Conservation (phyloP, 2,113 vertebrate genomes). For the Carassius auratus region DNA sequence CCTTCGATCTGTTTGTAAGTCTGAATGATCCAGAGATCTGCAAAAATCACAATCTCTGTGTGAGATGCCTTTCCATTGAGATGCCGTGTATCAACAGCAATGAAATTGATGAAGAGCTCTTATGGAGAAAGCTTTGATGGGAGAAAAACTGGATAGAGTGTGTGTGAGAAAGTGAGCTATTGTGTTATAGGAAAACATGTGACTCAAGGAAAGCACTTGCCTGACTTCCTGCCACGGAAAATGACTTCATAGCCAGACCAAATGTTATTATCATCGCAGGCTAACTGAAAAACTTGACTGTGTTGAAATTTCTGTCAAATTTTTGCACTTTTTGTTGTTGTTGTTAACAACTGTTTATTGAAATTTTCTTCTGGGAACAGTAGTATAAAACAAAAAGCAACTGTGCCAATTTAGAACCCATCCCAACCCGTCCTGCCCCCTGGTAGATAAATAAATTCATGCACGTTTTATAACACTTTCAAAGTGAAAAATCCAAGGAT, state of each 20-base stretch:
- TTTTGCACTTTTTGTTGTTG: background rate
- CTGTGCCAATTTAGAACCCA: too few species aligned
- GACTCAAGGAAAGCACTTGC: background rate
- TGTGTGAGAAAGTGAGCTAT: constrained; percentile 37
- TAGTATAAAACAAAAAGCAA: too few species aligned
- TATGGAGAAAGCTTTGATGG: constrained; percentile 24
- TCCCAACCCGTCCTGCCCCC: too few species aligned
- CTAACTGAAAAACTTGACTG: background rate
- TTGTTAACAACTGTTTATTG: too few species aligned
- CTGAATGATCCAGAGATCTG: too few species aligned
- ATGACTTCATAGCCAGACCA: background rate
- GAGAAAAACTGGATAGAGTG: constrained; percentile 33
- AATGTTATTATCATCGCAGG: background rate
- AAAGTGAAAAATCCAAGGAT: background rate
- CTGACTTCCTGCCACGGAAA: background rate
- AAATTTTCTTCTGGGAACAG: too few species aligned
- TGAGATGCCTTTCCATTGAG: background rate
- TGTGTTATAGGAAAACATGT: constrained; percentile 35
- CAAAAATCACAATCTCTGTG: too few species aligned
- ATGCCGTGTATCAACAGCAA: background rate
- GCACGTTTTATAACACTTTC: background rate
- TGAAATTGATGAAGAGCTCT: constrained; percentile 45
- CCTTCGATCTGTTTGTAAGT: too few species aligned
- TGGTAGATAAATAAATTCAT: background rate
- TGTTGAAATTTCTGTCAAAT: background rate